Evolutionary conservation across 2,888 invertebrate genomes (phyloP), one percentile per base, ranked within the genome.

Genomic region (Eristalis intricaria): DNA sequence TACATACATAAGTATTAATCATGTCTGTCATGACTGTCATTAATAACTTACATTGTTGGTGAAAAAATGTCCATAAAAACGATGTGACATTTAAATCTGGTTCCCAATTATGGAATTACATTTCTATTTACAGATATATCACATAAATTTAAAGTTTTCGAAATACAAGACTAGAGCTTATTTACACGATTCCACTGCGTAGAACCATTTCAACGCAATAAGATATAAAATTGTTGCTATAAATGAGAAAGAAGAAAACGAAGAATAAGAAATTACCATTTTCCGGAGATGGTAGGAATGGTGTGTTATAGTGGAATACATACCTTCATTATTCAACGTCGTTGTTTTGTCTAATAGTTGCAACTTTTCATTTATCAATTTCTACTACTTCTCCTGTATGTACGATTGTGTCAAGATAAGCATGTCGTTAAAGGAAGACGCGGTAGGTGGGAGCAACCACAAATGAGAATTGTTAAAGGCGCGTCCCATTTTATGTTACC

Each of bases 291-390:
- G 32, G 22, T 61, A 40, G 5, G 29, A 43, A 60, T 35, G 19
- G 69, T 58, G 40, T 69, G 26, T 26, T 4, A n/a, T 26, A 26
- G 26, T 26, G n/a, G 29, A 70, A 79, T 75, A 65, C 70, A 61
- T 70, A 70, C n/a, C n/a, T n/a, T 70, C 64, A 80, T 56, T 63
- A 75, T 70, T 32, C 78, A 78, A 19, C 74, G 56, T 50, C 60
- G 43, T 69, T 61, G 65, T 61, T 75, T 75, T 79, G 65, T 75
- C 65, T 79, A 60, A 70, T 84, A 79, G 75, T 32, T 84, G 38
- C 75, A 80, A 80, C 70, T 75, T 84, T 65, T 75, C 50, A 79
- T 79, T 79, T 70, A 74, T 84, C 64, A 69, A 40, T 79, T 70
- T 63, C 75, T 63, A 23, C 23, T 40, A 22, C 40, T 64, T 19